phyloP scores from a whole-genome alignment of 2,888 invertebrate species.

The Phyllotreta cruciferae region DNA sequence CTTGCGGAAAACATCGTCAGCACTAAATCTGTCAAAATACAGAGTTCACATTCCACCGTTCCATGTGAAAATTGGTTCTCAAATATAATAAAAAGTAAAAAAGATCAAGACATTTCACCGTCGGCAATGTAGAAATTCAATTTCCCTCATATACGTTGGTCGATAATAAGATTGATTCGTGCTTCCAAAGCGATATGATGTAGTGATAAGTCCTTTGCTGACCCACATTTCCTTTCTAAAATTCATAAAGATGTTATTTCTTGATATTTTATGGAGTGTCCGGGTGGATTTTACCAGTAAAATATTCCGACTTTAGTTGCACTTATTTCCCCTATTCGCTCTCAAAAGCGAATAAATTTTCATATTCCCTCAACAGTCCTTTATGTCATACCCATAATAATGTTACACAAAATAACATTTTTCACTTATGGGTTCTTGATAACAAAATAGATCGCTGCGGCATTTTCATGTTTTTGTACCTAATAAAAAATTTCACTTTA shows the following conservation, averaged over 20 bases:
- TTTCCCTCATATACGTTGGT: conserved; percentile 43
- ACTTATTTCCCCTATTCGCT: conserved; percentile 21
- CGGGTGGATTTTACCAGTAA: conserved; percentile 20
- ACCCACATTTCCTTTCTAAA: conserved; percentile 41
- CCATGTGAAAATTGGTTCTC: conserved; percentile 29
- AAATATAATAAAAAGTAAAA: conserved; percentile 36
- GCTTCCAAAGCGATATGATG: conserved; percentile 42
- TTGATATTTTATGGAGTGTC: conserved; percentile 36
- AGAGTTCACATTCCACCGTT: conserved; percentile 25
- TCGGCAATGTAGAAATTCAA: conserved; percentile 45
- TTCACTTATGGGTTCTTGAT: not conserved
- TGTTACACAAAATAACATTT: conserved; percentile 1
- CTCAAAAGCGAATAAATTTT: conserved; percentile 20
- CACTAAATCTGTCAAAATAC: conserved; percentile 28
- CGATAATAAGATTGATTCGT: conserved; percentile 49
- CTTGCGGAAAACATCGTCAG: conserved; percentile 22
- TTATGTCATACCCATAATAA: not conserved
- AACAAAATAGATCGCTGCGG: not conserved
- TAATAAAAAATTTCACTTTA: too few species aligned
- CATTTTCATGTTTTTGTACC: too few species aligned
- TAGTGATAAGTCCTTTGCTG: conserved; percentile 43
- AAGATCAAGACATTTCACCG: conserved; percentile 42
- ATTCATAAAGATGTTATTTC: conserved; percentile 39
- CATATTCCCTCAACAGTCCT: conserved; percentile 3
- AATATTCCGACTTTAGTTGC: conserved; percentile 24